Evolutionary conservation across 2,113 vertebrate species (phyloP).

Genomic region (Mobula hypostoma): DNA sequence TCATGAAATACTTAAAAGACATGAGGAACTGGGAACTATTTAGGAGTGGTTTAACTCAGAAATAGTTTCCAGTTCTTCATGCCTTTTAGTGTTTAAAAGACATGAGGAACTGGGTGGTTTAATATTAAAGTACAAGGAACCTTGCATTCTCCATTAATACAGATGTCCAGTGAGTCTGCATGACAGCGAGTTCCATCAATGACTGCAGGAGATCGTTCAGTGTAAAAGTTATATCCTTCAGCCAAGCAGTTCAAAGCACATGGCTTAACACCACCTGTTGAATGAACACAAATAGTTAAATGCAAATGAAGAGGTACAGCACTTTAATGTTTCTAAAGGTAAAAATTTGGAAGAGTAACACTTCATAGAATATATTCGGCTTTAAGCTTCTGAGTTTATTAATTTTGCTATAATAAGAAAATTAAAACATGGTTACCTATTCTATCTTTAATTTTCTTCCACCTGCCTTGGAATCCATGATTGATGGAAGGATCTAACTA

Average conservation of each 20-base stretch:
- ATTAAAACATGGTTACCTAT: neutral
- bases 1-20: neutral
- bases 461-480: neutral
- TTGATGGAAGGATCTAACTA: neutral
- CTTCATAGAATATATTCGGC: neutral
- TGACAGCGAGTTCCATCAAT: conserved; percentile 94
- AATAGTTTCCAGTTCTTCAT: neutral
- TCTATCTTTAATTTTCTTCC: neutral
- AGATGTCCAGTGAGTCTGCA: conserved; percentile 91
- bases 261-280: conserved; percentile 86
- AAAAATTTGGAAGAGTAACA: neutral
- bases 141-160: conserved; percentile 99
- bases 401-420: neutral
- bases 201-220: conserved; percentile 88
- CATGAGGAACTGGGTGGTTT: neutral
- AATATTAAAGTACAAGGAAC: conserved; percentile 53
- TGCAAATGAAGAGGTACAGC: neutral
- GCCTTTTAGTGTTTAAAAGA: neutral
- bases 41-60: too few species aligned
- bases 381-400: neutral
- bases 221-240: conserved; percentile 98
- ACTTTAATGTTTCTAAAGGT: neutral
- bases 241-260: conserved; percentile 95
- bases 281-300: conserved; percentile 38
- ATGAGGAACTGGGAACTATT: too few species aligned